Percentiles rank a stretch among this genome's conserved stretches.
phyloP scores from a whole-genome alignment of 2,797 vertebrate species.

The Malurus splendens region DNA sequence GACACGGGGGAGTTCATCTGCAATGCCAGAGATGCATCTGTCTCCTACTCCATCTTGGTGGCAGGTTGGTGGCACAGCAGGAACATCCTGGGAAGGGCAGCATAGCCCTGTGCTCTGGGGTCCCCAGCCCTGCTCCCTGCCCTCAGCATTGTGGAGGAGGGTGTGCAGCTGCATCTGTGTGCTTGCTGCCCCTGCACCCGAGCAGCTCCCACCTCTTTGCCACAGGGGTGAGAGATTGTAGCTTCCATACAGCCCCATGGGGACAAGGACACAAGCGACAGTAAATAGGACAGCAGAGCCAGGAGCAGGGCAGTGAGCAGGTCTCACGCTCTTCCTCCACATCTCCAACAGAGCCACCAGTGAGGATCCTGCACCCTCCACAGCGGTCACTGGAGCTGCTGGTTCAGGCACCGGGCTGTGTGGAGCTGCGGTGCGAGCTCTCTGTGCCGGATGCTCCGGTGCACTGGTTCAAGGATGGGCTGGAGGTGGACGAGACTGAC shows the following conservation, averaged over 20 bases:
- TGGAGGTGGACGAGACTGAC: constrained; percentile 87
- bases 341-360: constrained; percentile 79
- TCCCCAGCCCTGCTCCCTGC: neutral
- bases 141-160: neutral
- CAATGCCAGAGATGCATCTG: constrained; percentile 79
- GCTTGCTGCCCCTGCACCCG: fast-evolving
- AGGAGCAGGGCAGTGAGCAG: neutral
- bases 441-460: constrained; percentile 83
- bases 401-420: constrained; percentile 77
- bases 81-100: neutral
- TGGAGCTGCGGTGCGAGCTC: constrained; percentile 88
- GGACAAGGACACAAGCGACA: fast-evolving
- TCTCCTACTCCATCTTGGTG: constrained; percentile 85
- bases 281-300: neutral
- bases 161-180: fast-evolving
- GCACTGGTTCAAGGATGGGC: constrained; percentile 92
- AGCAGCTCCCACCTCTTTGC: neutral
- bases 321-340: neutral
- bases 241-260: neutral
- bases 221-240: neutral
- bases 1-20: constrained; percentile 91
- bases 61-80: constrained; percentile 76
- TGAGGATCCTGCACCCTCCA: constrained; percentile 84
- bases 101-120: neutral
- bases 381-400: constrained; percentile 85